phyloP scores from a whole-genome alignment of 2,888 invertebrate genomes.

The Bruchidius siliquastri region DNA sequence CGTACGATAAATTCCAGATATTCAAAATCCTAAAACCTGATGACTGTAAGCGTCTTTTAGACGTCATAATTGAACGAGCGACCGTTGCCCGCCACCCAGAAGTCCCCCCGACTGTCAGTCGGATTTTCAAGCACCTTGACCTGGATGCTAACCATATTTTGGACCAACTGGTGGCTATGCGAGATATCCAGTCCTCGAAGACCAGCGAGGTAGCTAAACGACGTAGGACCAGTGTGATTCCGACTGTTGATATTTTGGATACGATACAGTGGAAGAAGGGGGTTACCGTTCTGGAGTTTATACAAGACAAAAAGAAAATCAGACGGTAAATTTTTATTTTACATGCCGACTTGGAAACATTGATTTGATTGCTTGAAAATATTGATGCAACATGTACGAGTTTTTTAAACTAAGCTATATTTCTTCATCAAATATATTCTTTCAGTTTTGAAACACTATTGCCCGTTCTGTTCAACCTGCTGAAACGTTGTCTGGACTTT shows the following conservation, averaged over 20 bases:
- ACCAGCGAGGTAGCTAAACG: conserved; percentile 44
- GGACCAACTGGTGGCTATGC: conserved; percentile 58
- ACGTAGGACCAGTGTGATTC: conserved; percentile 46
- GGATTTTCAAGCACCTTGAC: conserved; percentile 62
- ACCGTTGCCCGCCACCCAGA: conserved; percentile 57
- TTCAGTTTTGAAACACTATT: conserved; percentile 48
- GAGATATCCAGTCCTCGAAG: conserved; percentile 49
- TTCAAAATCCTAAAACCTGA: conserved; percentile 50
- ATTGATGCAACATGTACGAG: too few relatives aligned
- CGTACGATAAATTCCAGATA: too few relatives aligned
- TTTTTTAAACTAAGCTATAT: too few relatives aligned
- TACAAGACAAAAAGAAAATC: conserved; percentile 82
- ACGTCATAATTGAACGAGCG: conserved; percentile 53
- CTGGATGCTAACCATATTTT: conserved; percentile 60
- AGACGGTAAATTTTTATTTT: conserved; percentile 40
- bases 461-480: conserved; percentile 70
- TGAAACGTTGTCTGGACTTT: conserved; percentile 73
- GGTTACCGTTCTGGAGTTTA: conserved; percentile 72
- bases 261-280: conserved; percentile 73
- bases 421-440: neutral
- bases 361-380: too few relatives aligned
- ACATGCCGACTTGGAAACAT: too few relatives aligned
- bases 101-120: conserved; percentile 57
- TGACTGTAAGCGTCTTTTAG: conserved; percentile 49
- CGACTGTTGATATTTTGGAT: conserved; percentile 60